Conservation (phyloP, 2,113 vertebrate genomes). For the Eclectus roratus region DNA sequence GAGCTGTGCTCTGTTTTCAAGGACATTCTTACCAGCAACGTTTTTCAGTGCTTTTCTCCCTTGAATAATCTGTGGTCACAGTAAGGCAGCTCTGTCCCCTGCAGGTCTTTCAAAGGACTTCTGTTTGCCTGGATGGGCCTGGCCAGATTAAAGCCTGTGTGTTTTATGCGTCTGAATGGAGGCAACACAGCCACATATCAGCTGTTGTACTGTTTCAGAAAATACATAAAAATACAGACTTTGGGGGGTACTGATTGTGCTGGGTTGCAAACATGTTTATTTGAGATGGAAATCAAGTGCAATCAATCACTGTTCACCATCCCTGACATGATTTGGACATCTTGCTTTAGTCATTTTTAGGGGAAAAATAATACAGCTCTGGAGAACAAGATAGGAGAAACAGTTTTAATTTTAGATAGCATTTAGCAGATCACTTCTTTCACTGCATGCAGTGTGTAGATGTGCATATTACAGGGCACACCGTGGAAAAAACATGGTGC, state of each 20-base stretch:
- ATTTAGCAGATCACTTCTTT: not conserved
- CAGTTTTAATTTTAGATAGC: not conserved
- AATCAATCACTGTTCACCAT: not conserved
- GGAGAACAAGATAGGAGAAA: not conserved
- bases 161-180: not conserved
- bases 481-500: not conserved
- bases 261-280: not conserved
- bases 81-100: not conserved
- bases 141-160: not conserved
- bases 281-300: not conserved
- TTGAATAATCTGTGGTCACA: not conserved
- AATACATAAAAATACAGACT: not conserved
- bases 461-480: not conserved
- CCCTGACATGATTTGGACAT: not conserved
- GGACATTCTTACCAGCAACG: accelerated
- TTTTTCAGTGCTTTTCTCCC: not conserved
- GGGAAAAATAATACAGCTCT: not conserved
- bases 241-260: not conserved
- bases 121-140: not conserved
- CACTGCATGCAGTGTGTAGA: not conserved
- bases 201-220: not conserved
- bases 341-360: not conserved
- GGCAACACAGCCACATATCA: not conserved
- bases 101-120: not conserved
- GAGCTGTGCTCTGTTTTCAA: not conserved